Base-by-base conservation (phyloP, 1,140 invertebrate genomes). In the Planococcus citri region DNA sequence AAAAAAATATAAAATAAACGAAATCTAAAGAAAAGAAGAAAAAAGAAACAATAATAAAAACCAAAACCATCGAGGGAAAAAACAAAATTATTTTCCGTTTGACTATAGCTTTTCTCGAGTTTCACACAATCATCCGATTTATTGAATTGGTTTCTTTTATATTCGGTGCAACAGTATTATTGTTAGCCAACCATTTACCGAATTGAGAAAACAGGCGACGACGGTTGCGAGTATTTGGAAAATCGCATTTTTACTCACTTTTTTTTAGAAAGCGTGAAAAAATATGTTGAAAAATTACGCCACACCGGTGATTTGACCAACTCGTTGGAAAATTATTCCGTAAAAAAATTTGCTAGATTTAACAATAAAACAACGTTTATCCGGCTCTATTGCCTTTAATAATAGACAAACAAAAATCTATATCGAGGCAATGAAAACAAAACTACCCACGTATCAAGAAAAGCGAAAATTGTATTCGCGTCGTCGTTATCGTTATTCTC, bases 51-150 rank as follows among this genome's bases (percentile, higher is more conserved):
- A 33, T 6, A 33, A 33, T 6, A 33, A 33, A 33, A 33, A 33
- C 29, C 29, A 33, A 33, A 33, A 33, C 29, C 29, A 33, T 12
- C 29, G 41, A 51, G 41, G 41, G 41, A 20, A 20, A 33, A 17
- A 17, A 51, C 41, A 51, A 51, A 51, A 51, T 51, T 17, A 51
- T 51, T 51, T 51, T n/a, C 41, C 41, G 10, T 51, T 51, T 20
- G 41, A 51, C 12, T 51, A 51, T 17, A 20, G n/a, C 41, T 51
- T 14, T 51, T 51, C 41, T 51, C 6, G 2, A 17, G 41, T 51
- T 51, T 51, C 41, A 51, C 41, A 20, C 41, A 51, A 51, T 51
- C 41, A 51, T 51, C 41, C 41, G 41, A 51, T 51, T 51, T 51
- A 51, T 51, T 51, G 41, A 51, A 51, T 51, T 51, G 41, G 41